Percentiles rank a stretch among this genome's conserved stretches.
Conservation (phyloP, 2,113 vertebrate genomes). For the Melanotaenia duboulayi region DNA sequence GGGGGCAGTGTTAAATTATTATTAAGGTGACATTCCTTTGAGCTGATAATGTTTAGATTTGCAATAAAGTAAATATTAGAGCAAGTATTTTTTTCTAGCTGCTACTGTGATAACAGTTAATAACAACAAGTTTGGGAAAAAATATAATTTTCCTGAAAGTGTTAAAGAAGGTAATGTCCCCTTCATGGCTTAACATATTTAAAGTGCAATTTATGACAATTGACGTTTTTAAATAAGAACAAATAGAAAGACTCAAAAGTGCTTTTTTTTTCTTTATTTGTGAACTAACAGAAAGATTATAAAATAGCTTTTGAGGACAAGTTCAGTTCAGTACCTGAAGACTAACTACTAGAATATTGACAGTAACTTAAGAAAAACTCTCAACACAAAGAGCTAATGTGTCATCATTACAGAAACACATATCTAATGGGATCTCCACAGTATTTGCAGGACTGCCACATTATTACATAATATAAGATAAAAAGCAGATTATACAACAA, state of each 20-base stretch:
- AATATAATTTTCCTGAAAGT: too few species aligned
- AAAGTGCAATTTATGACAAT: neutral
- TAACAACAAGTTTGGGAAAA: too few species aligned
- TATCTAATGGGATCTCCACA: neutral
- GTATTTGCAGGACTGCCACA: neutral
- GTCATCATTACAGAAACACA: neutral
- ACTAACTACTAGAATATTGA: neutral
- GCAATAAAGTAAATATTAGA: neutral
- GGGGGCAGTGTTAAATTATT: neutral
- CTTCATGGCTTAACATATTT: neutral
- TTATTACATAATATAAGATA: neutral
- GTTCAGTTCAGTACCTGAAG: neutral
- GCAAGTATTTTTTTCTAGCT: neutral
- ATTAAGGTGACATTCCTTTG: neutral
- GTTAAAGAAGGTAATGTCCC: too few species aligned
- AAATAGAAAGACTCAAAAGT: neutral
- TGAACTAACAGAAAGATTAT: neutral
- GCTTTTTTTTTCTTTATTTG: slow-evolving; percentile 35
- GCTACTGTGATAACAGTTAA: too few species aligned
- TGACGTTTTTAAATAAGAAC: neutral
- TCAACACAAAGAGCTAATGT: neutral
- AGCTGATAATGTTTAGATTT: neutral
- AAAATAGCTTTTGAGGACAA: neutral
- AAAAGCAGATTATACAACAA: neutral
- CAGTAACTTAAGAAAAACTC: neutral